These are phyloP conservation scores for Allobates femoralis DNA, from an alignment of 2,797 vertebrate genomes.

Conservation along the genomic window DNA sequence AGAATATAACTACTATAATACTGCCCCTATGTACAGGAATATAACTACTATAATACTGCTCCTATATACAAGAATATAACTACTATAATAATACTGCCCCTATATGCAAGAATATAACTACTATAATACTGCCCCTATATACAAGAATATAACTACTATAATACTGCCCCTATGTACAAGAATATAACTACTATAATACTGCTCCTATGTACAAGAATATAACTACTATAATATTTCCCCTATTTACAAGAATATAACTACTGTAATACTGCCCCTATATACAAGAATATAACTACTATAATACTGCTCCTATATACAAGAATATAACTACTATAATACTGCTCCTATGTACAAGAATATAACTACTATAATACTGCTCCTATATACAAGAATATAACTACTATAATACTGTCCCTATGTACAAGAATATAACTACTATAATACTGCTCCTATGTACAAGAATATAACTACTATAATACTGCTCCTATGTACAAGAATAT, in stretches of 20 bases:
- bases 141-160: conserved; percentile 12
- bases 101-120: not conserved
- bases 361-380: not conserved
- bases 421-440: conserved; percentile 15
- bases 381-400: conserved; percentile 8
- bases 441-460: not conserved
- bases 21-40: too few relatives aligned
- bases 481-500: not conserved
- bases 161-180: conserved; percentile 1
- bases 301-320: conserved; percentile 5
- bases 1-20: too few relatives aligned
- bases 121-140: conserved; percentile 4
- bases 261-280: not conserved
- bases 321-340: conserved; percentile 16
- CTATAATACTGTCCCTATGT: not conserved
- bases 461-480: conserved; percentile 16
- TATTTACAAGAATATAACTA: conserved; percentile 7
- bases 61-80: too few relatives aligned
- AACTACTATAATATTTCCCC: conserved; percentile 5
- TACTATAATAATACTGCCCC: not conserved
- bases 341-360: not conserved
- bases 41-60: too few relatives aligned
- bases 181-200: conserved; percentile 15
- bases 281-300: not conserved
- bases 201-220: conserved; percentile 1